Conservation (phyloP, 2,888 invertebrate species). For the Apocheima hispidaria region DNA sequence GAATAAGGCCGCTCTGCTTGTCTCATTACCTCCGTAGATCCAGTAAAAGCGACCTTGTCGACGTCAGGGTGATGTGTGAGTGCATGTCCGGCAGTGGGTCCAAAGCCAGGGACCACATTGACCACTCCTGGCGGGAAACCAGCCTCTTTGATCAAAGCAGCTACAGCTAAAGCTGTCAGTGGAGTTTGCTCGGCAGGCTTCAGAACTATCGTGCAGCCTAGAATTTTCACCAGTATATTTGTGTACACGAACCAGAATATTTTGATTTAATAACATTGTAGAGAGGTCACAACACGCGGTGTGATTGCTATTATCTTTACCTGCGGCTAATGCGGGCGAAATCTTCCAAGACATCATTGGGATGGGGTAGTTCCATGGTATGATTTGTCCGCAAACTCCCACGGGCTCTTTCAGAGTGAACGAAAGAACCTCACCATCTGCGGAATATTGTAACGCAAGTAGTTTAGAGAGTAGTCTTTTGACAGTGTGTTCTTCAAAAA, state of each 20-base stretch:
- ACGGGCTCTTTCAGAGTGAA: slow-evolving; percentile 96
- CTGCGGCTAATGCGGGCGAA: slow-evolving; percentile 91
- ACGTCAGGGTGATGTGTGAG: slow-evolving; percentile 91
- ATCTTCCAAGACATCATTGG: slow-evolving; percentile 98
- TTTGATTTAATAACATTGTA: not conserved
- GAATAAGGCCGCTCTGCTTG: not conserved
- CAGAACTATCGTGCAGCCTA: slow-evolving; percentile 92
- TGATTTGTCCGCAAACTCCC: slow-evolving; percentile 95
- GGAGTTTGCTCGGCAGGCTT: slow-evolving; percentile 99
- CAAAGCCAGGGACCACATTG: slow-evolving; percentile 96
- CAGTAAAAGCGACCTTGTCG: slow-evolving; percentile 94
- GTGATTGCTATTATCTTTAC: slow-evolving; percentile 48
- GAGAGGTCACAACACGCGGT: not conserved
- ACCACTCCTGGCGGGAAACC: slow-evolving; percentile 97
- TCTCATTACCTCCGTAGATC: slow-evolving; percentile 73
- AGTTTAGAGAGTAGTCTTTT: not conserved
- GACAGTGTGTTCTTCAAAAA: too few species aligned
- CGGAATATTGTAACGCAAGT: slow-evolving; percentile 32
- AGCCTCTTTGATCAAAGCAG: slow-evolving; percentile 93
- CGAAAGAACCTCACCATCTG: slow-evolving; percentile 92
- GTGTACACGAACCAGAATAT: not conserved
- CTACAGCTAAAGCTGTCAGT: slow-evolving; percentile 95
- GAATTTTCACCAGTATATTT: not conserved
- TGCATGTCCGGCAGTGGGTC: slow-evolving; percentile 92
- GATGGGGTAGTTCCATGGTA: slow-evolving; percentile 97